Conservation (phyloP, 2,797 vertebrate genomes). For the Graptemys geographica region DNA sequence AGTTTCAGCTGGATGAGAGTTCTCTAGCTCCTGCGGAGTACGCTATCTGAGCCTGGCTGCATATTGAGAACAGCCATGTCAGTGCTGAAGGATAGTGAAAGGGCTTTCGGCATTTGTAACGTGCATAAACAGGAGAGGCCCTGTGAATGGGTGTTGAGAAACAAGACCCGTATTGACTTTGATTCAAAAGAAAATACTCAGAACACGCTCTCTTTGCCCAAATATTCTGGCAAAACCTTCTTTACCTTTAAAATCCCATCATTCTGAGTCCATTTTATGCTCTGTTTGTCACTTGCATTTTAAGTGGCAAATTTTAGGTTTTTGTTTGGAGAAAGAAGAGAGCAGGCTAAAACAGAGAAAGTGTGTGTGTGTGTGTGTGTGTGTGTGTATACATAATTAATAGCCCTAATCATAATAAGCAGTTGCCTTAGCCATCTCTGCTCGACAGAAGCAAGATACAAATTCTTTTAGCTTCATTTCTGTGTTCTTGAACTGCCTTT, state of each 20-base stretch:
- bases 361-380: too few species aligned
- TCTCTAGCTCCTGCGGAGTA: not conserved
- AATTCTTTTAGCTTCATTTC: not conserved
- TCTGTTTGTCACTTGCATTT: not conserved
- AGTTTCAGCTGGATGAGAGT: not conserved
- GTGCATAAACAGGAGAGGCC: not conserved
- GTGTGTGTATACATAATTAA: not conserved
- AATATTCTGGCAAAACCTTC: not conserved
- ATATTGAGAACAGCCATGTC: not conserved
- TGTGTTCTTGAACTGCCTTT: not conserved
- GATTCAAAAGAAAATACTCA: not conserved
- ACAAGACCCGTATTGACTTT: not conserved
- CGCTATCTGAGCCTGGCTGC: not conserved
- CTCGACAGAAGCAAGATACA: accelerated
- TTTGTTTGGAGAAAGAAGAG: not conserved
- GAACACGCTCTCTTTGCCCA: not conserved
- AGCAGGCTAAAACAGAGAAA: not conserved
- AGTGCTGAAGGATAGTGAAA: not conserved
- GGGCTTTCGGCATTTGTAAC: not conserved
- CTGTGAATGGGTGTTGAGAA: not conserved
- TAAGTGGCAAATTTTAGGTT: not conserved
- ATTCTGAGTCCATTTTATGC: not conserved
- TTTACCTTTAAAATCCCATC: not conserved
- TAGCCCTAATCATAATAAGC: not conserved
- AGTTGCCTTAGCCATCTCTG: accelerated